Base-by-base conservation (phyloP, 2,888 invertebrate genomes). In the Gastracanthus pulcherrimus region DNA sequence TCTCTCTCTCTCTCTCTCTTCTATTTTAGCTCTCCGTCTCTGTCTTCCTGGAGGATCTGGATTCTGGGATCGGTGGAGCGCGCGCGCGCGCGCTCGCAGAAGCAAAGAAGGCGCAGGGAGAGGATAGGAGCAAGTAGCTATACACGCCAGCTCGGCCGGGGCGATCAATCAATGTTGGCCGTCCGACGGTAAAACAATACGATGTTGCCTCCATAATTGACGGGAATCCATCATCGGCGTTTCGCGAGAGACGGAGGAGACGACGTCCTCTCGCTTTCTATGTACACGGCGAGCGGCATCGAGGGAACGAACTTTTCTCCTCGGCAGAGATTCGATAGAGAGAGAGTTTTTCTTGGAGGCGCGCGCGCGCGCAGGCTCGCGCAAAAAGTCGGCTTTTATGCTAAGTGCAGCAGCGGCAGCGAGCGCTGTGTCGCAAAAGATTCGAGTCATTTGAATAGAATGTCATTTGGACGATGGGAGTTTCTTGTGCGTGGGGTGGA, bases 161-260 rank as follows among this genome's bases (percentile, higher is more conserved):
- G 86, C 91, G 86, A 91, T 91, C 90, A 88, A 91, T 91, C 91
- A 91, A 91, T 90, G 91, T 90, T 90, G 87, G 62, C 67, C 87
- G 89, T 88, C 88, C 83, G 89, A 89, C 89, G 89, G 89, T 90
- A 90, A 91, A 91, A 91, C 91, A 91, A 90, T 91, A 91, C 91
- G 89, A 90, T 90, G 90, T 90, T 91, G 89, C 89, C 88, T 89
- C 90, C 87, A 89, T 91, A 91, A 91, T 91, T 91, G 91, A 91
- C 90, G 91, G 90, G 89, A 89, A 91, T 91, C 90, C 89, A 90
- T 91, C 91, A 91, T 91, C 89, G 89, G 87, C 87, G 87, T 89
- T 89, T 89, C 88, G 87, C 88, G 85, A 87, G 62, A 55, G 75
- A 60, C 31, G 60, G 48, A 31, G 67, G 67, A 62, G 67, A 51